Percentiles rank a stretch among this genome's conserved stretches.
These are phyloP conservation scores for Chelon labrosus DNA, from an alignment of 2,797 vertebrate genomes.

Conservation along the genomic window DNA sequence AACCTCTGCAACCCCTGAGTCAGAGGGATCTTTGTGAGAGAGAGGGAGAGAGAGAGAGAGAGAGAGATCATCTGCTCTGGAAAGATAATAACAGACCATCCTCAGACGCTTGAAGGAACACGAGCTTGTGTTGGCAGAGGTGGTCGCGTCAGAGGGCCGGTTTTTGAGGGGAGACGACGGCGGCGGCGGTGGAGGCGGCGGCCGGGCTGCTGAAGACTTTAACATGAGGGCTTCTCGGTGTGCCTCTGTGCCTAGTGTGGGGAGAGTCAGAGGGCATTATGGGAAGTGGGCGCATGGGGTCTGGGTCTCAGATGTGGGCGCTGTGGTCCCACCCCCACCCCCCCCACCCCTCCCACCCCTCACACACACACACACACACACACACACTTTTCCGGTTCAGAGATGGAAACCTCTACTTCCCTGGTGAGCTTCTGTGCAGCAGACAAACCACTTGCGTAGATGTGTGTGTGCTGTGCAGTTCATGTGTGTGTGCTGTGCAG, in stretches of 20 bases:
- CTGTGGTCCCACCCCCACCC: conserved; percentile 50
- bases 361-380: no score
- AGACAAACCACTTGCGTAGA: conserved; percentile 45
- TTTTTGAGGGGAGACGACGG: conserved; percentile 63
- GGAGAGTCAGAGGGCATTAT: conserved; percentile 63
- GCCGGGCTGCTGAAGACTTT: conserved; percentile 67
- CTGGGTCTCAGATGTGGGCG: conserved; percentile 80
- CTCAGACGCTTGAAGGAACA: conserved; percentile 62
- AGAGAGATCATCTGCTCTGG: conserved; percentile 46
- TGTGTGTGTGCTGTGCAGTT: conserved; percentile 1
- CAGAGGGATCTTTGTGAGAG: conserved; percentile 52
- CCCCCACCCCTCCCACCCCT: background rate
- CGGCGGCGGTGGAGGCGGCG: no score
- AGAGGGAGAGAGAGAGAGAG: conserved; percentile 38
- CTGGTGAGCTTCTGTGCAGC: conserved; percentile 69
- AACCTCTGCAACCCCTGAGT: conserved; percentile 60
- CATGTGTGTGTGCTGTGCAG: conserved; percentile 25
- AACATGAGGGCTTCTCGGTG: conserved; percentile 59
- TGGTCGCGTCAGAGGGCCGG: conserved; percentile 44
- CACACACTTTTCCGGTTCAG: conserved; percentile 58
- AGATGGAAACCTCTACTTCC: conserved; percentile 61
- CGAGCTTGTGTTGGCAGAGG: conserved; percentile 73
- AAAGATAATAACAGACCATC: conserved; percentile 77
- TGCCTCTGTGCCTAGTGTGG: conserved; percentile 46
- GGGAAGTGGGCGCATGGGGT: conserved; percentile 62